Evolutionary conservation across 2,797 vertebrate species (phyloP), one percentile per base, ranked within the genome.

Genomic region (Cetoscarus ocellatus): DNA sequence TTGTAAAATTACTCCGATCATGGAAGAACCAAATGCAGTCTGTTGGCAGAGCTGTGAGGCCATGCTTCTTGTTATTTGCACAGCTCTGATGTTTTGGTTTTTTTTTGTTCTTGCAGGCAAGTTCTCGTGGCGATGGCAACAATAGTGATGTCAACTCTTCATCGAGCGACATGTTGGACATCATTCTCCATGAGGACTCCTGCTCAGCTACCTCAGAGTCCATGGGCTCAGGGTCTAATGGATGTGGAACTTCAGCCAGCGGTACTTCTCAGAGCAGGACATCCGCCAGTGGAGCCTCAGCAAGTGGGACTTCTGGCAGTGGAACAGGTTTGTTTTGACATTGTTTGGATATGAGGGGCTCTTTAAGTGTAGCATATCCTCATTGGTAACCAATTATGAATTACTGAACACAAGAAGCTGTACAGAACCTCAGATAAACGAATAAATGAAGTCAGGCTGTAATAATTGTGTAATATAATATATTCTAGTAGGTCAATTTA

Each of bases 141-240:
- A 95, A 95, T 75, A 97, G 96, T 0, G 97, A 98, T 0, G 91
- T 85, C 0, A 93, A 96, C 65, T 98, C 97, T 39, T 94, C 91
- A 1, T 96, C 96, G 55, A 97, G 96, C 11, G 96, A 95, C 79
- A 90, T 99, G 67, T 91, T 99, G 67, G 95, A 96, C 83, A 94
- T 97, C 64, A 89, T 99, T 11, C 94, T 98, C 54, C 95, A 94
- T 0, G 96, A 96, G 70, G 96, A 96, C 90, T 95, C 96, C 0
- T 95, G 87, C 51, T 99, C 98, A 0, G 92, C 93, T 73, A 96
- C 94, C 1, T 98, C 97, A 0, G 94, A 95, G 39, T 99, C 96
- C 10, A 94, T 97, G 86, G 96, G 94, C 27, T 98, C 96, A 0
- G 90, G 93, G 5, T 98, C 95, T 2, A 95, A 95, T 10, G 96